Evolutionary conservation across 2,797 vertebrate genomes (phyloP), one percentile per base, ranked within the genome.

Genomic region (Pantherophis alleghaniensis): DNA sequence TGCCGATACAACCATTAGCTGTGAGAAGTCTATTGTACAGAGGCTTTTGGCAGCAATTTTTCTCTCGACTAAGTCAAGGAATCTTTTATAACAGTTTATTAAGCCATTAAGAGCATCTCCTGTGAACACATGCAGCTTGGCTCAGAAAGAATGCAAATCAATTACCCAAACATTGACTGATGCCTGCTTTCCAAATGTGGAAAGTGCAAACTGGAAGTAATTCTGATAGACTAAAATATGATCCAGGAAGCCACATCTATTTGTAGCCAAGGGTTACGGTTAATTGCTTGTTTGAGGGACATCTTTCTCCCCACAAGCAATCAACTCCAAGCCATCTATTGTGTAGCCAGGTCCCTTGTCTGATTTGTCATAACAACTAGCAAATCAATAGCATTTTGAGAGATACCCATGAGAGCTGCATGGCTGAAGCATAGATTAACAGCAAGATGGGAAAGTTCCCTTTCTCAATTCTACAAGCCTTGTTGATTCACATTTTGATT

Each of bases 91-190:
- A 96, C 42, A 59, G 96, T 97, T 98, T 97, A 97, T 98, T 97
- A 98, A 98, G 96, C 97, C 96, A 97, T 97, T 98, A 97, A 96
- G 95, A 96, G 94, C 96, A 97, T 96, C 96, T 96, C 94, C 20
- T 95, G 94, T 96, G 96, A 96, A 95, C 91, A 92, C 93, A 95
- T 90, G 96, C 95, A 95, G 94, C 95, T 97, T 96, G 96, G 97
- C 96, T 96, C 95, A 92, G 94, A 93, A 95, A 96, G 94, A 95
- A 89, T 92, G 92, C 94, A 95, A 97, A 96, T 96, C 96, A 96
- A 97, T 97, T 96, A 97, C 95, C 96, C 95, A 96, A 97, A 94
- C 0, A 1, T 95, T 96, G 95, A 94, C 94, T n/a, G 91, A 95
- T 95, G 88, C 61, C 94, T 95, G 61, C 92, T 96, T 95, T 97